A percentile compares a stretch with the other conserved stretches of the same genome.
These are phyloP conservation scores for Bombus turneri DNA, from an alignment of 1,140 invertebrate genomes.

Conservation along the genomic window DNA sequence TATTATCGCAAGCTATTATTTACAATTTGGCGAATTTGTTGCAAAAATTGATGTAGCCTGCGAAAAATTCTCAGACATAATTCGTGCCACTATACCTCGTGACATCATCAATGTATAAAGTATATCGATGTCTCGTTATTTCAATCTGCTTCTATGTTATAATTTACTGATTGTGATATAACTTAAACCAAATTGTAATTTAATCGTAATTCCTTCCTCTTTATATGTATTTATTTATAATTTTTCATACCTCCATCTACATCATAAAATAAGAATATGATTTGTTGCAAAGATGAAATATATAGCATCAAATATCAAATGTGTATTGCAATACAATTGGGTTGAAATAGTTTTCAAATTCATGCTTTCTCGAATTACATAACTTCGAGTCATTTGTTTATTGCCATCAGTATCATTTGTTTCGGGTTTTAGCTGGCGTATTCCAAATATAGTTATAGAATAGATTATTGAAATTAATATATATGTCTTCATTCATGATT, in stretches of 20 bases:
- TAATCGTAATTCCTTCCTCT: slow-evolving; percentile 11
- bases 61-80: slow-evolving; percentile 58
- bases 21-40: background rate
- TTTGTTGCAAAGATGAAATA: background rate
- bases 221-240: background rate
- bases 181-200: slow-evolving; percentile 18
- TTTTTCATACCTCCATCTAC: background rate
- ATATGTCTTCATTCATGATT: background rate
- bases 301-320: background rate
- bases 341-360: slow-evolving; percentile 25
- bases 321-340: background rate
- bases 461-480: slow-evolving; percentile 1
- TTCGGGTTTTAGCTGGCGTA: background rate
- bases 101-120: slow-evolving; percentile 64
- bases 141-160: slow-evolving; percentile 44
- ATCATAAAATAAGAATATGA: background rate
- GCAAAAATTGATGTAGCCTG: background rate
- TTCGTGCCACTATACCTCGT: slow-evolving; percentile 70
- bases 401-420: slow-evolving; percentile 18
- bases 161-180: slow-evolving; percentile 25
- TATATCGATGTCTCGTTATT: slow-evolving; percentile 44
- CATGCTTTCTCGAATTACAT: slow-evolving; percentile 32
- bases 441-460: too few relatives aligned
- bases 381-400: slow-evolving; percentile 27
- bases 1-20: background rate